Conservation (phyloP, 1,140 invertebrate genomes). For the Apolygus lucorum region DNA sequence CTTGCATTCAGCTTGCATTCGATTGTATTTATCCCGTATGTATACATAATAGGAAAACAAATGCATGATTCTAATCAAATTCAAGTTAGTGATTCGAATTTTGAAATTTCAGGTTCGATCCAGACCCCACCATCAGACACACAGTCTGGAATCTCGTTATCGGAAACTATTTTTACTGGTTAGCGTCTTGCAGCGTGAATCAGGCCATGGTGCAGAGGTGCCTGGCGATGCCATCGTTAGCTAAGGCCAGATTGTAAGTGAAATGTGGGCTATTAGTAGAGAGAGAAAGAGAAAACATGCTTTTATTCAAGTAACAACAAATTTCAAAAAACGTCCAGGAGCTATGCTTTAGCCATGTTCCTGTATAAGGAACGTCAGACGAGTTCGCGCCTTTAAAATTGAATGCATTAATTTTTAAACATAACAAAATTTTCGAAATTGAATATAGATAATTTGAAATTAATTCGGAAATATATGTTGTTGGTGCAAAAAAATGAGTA, state of each 20-base stretch:
- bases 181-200: slow-evolving; percentile 70
- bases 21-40: neutral
- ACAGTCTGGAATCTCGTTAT: slow-evolving; percentile 73
- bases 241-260: slow-evolving; percentile 56
- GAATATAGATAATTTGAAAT: too few species aligned
- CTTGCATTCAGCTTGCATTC: slow-evolving; percentile 1
- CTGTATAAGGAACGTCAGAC: too few species aligned
- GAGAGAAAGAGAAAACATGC: too few species aligned
- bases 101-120: slow-evolving; percentile 54
- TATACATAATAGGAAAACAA: neutral
- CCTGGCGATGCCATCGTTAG: slow-evolving; percentile 60
- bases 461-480: too few species aligned
- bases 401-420: too few species aligned
- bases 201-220: slow-evolving; percentile 79
- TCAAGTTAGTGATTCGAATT: slow-evolving; percentile 3
- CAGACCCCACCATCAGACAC: slow-evolving; percentile 65
- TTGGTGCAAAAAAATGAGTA: too few species aligned
- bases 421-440: too few species aligned
- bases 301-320: too few species aligned
- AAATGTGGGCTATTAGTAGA: neutral
- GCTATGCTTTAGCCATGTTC: too few species aligned
- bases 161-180: slow-evolving; percentile 73
- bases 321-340: too few species aligned
- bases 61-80: neutral
- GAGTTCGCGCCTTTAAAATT: neutral